Conservation (phyloP, 30 jellyfish, hydroid and myxozoan species). For the Aurelia sp. region DNA sequence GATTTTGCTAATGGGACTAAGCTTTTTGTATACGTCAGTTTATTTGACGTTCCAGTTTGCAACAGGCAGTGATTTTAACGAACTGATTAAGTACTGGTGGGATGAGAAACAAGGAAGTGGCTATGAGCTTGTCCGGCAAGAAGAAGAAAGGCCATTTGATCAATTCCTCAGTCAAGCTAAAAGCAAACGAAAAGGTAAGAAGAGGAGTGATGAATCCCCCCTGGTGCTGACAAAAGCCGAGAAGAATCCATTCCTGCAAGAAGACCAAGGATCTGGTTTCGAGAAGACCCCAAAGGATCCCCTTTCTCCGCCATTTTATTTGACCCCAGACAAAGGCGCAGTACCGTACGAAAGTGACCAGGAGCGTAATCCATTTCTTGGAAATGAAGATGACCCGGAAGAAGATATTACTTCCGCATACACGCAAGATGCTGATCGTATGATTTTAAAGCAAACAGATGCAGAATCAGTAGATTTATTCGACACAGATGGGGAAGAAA, state of each 20-base stretch:
- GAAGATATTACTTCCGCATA: neutral
- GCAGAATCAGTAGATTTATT: neutral
- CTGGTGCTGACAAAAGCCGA: constrained; percentile 4
- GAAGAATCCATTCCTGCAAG: constrained; percentile 3
- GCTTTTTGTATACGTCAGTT: constrained; percentile 42
- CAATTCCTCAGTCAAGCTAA: constrained; percentile 20
- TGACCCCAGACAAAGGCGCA: neutral
- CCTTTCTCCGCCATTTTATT: neutral
- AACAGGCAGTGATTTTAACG: constrained; percentile 53
- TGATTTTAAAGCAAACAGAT: neutral
- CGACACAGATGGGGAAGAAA: constrained; percentile 7
- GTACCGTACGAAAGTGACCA: neutral
- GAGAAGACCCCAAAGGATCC: neutral
- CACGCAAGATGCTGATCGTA: neutral
- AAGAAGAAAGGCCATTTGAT: constrained; percentile 57
- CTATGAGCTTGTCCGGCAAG: constrained; percentile 29
- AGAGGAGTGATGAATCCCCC: neutral
- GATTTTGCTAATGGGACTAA: constrained; percentile 41
- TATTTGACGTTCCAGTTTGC: constrained; percentile 44
- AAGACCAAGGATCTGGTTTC: neutral
- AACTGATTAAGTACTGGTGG: constrained; percentile 47
- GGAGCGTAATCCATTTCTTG: constrained; percentile 2
- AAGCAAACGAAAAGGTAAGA: neutral
- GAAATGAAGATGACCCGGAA: neutral
- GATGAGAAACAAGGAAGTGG: constrained; percentile 11